Conservation (phyloP, 1,140 invertebrate species). For the Drosophila cardini region DNA sequence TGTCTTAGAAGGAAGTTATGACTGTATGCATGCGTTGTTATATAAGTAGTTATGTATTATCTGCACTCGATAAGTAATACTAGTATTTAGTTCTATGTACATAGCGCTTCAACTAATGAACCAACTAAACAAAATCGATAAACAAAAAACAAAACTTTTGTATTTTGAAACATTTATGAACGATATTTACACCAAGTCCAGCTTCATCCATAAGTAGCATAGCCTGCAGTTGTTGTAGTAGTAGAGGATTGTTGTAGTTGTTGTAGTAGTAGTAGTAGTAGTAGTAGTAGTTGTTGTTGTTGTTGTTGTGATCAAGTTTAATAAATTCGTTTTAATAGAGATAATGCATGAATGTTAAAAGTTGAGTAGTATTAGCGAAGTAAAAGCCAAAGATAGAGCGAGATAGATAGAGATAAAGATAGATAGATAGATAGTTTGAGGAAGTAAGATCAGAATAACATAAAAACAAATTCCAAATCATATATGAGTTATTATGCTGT, state of each 20-base stretch:
- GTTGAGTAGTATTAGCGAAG: constrained; percentile 49
- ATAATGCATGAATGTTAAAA: constrained; percentile 73
- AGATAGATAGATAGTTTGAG: constrained; percentile 34
- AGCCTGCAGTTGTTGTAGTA: constrained; percentile 87
- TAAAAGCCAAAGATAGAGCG: constrained; percentile 37
- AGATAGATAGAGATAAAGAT: constrained; percentile 47
- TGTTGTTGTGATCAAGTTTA: constrained; percentile 71
- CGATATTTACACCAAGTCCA: constrained; percentile 93
- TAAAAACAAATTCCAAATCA: constrained; percentile 29
- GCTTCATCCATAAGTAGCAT: constrained; percentile 96
- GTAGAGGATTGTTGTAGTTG: constrained; percentile 37
- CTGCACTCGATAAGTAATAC: constrained; percentile 32
- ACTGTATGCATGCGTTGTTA: constrained; percentile 57
- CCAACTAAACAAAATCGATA: constrained; percentile 21
- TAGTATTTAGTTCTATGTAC: constrained; percentile 36
- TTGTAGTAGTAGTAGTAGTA: constrained; percentile 36
- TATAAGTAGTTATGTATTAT: constrained; percentile 38
- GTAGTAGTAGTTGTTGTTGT: constrained; percentile 52
- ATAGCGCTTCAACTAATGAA: constrained; percentile 25
- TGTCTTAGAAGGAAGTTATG: constrained; percentile 21
- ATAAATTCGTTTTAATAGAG: constrained; percentile 63
- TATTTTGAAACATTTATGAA: constrained; percentile 66
- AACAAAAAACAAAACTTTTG: constrained; percentile 54
- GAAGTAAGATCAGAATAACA: constrained; percentile 19
- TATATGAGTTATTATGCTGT: background rate